Evolutionary conservation across 2,888 invertebrate species (phyloP), one percentile per base, ranked within the genome.

Genomic region (Trichopoda pennipes): DNA sequence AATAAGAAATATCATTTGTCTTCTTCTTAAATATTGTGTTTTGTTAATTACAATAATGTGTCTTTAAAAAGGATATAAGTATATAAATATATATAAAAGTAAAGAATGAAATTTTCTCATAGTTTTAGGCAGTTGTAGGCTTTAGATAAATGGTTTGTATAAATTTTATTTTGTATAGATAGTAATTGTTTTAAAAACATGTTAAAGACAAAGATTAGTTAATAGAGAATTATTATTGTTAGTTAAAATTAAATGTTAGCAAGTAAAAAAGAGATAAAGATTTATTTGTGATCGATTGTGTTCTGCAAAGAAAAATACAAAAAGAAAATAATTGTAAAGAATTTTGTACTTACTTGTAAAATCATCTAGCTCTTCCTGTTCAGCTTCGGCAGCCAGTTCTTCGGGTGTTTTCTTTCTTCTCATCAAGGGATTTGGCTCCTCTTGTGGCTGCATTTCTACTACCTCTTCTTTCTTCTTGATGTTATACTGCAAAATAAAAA

Each of bases 391-490:
- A 80, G 99, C 99, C 88, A 99, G 92, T 91, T 99, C 99, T 91
- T 98, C 99, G 1, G 99, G 99, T 82, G 99, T 99, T 92, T 99
- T 99, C 93, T 99, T 98, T 94, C 98, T 98, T 92, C 99, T 95
- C 95, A 98, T 99, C 89, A 99, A 93, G 73, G 97, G 97, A 92
- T 97, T 97, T 88, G 96, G 96, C 86, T 96, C 96, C 92, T 97
- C 97, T 88, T 94, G 94, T 85, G 95, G 95, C 90, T 94, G 94
- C 82, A 82, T 82, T 89, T 96, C 96, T 88, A 96, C 95, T 87
- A 96, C 94, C 92, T 98, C 98, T 91, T 98, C 98, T 91, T 97
- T 97, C 94, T 99, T 99, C 92, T 97, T 97, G 93, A 99, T 98
- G 93, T 99, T 99, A 93, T 99, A 99, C 98, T 99, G n/a, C n/a